Conservation (phyloP, 1,140 invertebrate species). For the Diabrotica virgifera region DNA sequence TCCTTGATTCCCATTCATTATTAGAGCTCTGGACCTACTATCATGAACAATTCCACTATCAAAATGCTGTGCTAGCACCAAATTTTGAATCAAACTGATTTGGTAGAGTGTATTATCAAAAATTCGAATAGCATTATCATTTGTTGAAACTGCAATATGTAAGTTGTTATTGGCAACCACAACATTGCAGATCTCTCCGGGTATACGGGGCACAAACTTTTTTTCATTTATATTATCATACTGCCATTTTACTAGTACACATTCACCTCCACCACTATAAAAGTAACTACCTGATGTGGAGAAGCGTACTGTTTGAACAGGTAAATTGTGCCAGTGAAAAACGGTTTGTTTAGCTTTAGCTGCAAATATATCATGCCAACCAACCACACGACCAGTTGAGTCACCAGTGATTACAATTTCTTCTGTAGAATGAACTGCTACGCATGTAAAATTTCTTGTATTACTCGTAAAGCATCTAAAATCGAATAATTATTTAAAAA, state of each 20-base stretch:
- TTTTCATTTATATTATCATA: slow-evolving; percentile 55
- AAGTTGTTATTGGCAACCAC: slow-evolving; percentile 62
- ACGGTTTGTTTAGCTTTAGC: slow-evolving; percentile 50
- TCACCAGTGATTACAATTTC: slow-evolving; percentile 69
- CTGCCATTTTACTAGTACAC: slow-evolving; percentile 78
- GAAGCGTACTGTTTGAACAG: slow-evolving; percentile 68
- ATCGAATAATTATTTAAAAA: slow-evolving; percentile 33
- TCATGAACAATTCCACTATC: slow-evolving; percentile 67
- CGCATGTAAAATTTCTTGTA: slow-evolving; percentile 59
- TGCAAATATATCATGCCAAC: slow-evolving; percentile 61
- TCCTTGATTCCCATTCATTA: slow-evolving; percentile 74
- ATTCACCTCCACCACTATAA: slow-evolving; percentile 75
- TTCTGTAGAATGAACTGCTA: slow-evolving; percentile 67
- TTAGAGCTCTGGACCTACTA: slow-evolving; percentile 62
- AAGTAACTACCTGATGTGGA: slow-evolving; percentile 64
- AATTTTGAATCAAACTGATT: slow-evolving; percentile 63
- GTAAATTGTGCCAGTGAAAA: slow-evolving; percentile 79
- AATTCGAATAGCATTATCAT: slow-evolving; percentile 73
- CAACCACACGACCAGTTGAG: slow-evolving; percentile 60
- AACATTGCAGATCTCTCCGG: slow-evolving; percentile 67
- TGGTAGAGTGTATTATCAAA: slow-evolving; percentile 60
- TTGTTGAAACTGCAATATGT: slow-evolving; percentile 63
- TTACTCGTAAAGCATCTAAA: slow-evolving; percentile 48
- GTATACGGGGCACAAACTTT: slow-evolving; percentile 70
- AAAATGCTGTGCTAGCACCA: slow-evolving; percentile 60